Evolutionary conservation across 2,888 invertebrate species (phyloP).

Genomic region (Himalopsyche kuldschensis): DNA sequence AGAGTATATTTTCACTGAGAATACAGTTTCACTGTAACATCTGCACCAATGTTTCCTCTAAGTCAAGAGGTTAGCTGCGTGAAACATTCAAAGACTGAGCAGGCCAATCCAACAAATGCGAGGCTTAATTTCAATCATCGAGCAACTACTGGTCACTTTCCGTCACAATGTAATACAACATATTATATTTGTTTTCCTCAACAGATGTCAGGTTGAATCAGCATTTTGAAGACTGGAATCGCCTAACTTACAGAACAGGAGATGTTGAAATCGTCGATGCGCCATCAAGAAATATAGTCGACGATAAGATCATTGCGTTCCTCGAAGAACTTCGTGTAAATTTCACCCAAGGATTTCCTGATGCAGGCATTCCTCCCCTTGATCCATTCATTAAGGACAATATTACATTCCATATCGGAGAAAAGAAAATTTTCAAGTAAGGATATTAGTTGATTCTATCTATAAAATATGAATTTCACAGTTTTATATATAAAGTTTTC

Average conservation of each 20-base stretch:
- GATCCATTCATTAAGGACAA: constrained; percentile 23
- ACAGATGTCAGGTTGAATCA: not conserved
- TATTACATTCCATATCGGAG: constrained; percentile 5
- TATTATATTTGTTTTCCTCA: not conserved
- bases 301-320: constrained; percentile 19
- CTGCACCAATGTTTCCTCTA: too few species aligned
- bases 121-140: too few species aligned
- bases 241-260: not conserved
- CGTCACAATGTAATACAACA: not conserved
- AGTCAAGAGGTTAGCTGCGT: too few species aligned
- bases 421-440: constrained; percentile 8
- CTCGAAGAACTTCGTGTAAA: constrained; percentile 25
- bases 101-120: too few species aligned
- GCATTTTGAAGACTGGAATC: not conserved
- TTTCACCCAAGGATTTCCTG: constrained; percentile 21
- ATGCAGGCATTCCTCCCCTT: constrained; percentile 23
- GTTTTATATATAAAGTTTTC: too few species aligned
- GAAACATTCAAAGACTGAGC: too few species aligned
- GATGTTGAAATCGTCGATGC: not conserved
- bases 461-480: too few species aligned
- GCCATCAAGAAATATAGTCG: constrained; percentile 16
- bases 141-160: too few species aligned
- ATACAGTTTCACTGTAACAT: too few species aligned
- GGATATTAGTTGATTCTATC: too few species aligned
- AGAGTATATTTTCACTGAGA: too few species aligned